phyloP scores from a whole-genome alignment of 2,113 vertebrate species.

The Oryzias woworae region DNA sequence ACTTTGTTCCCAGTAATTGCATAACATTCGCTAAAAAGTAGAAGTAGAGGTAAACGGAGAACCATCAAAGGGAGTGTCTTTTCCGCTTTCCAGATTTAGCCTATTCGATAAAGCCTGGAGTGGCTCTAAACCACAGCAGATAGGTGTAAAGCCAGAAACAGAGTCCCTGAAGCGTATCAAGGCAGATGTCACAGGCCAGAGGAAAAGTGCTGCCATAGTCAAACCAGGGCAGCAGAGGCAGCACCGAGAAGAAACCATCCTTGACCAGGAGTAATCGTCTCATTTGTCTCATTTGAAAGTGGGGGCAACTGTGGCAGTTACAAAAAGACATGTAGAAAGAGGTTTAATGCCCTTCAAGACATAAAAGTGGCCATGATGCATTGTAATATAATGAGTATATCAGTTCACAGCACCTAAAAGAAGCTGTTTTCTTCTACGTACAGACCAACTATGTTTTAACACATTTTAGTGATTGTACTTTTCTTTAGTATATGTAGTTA shows the following conservation, averaged over 20 bases:
- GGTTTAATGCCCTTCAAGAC: too few relatives aligned
- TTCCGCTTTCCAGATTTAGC: conserved; percentile 18
- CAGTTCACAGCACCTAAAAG: too few relatives aligned
- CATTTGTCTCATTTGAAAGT: conserved; percentile 23
- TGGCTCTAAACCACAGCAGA: conserved; percentile 22
- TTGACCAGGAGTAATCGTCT: conserved; percentile 15
- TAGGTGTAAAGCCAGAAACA: conserved; percentile 11
- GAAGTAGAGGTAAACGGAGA: not conserved
- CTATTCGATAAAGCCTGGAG: conserved; percentile 8
- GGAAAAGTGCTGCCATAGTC: conserved; percentile 23
- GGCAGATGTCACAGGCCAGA: conserved; percentile 26
- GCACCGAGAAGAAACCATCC: conserved; percentile 11
- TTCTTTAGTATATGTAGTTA: too few relatives aligned
- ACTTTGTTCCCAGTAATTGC: not conserved
- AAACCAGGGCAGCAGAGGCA: conserved; percentile 13
- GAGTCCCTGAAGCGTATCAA: conserved; percentile 28
- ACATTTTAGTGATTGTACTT: too few relatives aligned
- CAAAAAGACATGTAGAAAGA: too few relatives aligned
- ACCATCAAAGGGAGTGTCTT: not conserved
- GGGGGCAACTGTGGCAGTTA: too few relatives aligned
- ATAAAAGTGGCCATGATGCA: too few relatives aligned
- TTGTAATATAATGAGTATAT: too few relatives aligned
- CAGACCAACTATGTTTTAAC: too few relatives aligned
- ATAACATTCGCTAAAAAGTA: not conserved
- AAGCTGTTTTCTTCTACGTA: too few relatives aligned